Conservation (phyloP, 2,888 invertebrate species). For the Parasteatoda lunata region DNA sequence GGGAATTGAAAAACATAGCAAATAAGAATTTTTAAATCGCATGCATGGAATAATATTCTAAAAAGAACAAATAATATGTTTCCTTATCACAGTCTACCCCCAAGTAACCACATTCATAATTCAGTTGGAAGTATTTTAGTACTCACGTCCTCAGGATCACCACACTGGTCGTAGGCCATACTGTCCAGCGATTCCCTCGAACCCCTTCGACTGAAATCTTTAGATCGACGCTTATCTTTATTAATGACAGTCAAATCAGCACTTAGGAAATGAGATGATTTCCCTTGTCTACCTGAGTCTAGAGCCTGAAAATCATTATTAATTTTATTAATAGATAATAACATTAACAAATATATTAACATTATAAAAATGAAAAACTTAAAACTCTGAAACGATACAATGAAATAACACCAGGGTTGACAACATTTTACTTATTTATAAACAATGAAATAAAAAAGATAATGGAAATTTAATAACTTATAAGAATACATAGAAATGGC, state of each 20-base stretch:
- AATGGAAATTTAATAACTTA: no score
- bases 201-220: constrained; percentile 79
- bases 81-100: constrained; percentile 43
- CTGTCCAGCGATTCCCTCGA: constrained; percentile 83
- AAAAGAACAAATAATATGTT: constrained; percentile 16
- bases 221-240: constrained; percentile 75
- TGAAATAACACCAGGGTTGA: neutral
- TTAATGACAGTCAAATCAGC: constrained; percentile 70
- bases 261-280: constrained; percentile 69
- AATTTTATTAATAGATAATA: neutral
- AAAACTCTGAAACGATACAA: neutral
- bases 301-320: constrained; percentile 80
- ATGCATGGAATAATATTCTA: neutral
- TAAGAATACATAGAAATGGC: no score
- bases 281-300: constrained; percentile 77
- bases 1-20: neutral
- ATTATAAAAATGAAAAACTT: no score
- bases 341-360: no score
- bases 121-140: constrained; percentile 69
- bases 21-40: neutral
- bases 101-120: neutral
- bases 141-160: constrained; percentile 83
- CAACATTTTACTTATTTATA: no score
- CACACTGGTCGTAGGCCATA: constrained; percentile 79
- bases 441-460: no score